Base-by-base conservation (phyloP, 2,113 vertebrate species). In the Epinephelus cyanopodus region DNA sequence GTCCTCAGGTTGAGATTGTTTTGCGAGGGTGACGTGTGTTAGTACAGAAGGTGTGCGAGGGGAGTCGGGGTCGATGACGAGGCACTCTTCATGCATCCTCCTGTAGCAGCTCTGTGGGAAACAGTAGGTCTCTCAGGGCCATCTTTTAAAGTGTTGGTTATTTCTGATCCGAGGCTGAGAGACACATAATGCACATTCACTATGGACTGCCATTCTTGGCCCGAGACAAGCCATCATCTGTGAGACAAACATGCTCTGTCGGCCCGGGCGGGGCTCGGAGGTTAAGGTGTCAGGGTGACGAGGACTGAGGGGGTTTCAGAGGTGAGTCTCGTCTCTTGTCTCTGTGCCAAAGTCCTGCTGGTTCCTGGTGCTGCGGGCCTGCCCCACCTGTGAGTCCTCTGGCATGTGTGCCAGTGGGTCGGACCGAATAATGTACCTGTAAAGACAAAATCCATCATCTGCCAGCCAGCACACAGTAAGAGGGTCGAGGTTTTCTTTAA, bases 371-470 rank as follows among this genome's bases (percentile, higher is more conserved):
- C 95, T 93, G 77, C 90, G 92, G 73, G 95, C 91, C 77, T 85
- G 95, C 4, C 90, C 91, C 80, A 90, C 81, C 50, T 91, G 93
- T 58, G 95, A 84, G 93, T 96, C 69, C 1, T 97, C 96, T 19
- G 97, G 95, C 80, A 99, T 92, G 1, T 99, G 97, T 0, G 98
- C 98, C 89, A 99, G 93, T 0, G 98, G 98, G 84, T 99, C 98
- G 0, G 97, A 97, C 39, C 98, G 97, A 90, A 99, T 99, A 84
- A 99, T 96, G 89, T 99, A 99, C 94, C 98, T 99, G 83, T 0
- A 0, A 3, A 56, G 58, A 74, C 70, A 67, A 29, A 48, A 56
- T 25, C 7, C n/a, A 13, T 72, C 2, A 74, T 25, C 68, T 39
- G 33, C 17, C 27, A 39, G 42, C 42, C 2, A 42, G 13, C 19